phyloP scores from a whole-genome alignment of 2,888 invertebrate species.

The Oasisia sp. region DNA sequence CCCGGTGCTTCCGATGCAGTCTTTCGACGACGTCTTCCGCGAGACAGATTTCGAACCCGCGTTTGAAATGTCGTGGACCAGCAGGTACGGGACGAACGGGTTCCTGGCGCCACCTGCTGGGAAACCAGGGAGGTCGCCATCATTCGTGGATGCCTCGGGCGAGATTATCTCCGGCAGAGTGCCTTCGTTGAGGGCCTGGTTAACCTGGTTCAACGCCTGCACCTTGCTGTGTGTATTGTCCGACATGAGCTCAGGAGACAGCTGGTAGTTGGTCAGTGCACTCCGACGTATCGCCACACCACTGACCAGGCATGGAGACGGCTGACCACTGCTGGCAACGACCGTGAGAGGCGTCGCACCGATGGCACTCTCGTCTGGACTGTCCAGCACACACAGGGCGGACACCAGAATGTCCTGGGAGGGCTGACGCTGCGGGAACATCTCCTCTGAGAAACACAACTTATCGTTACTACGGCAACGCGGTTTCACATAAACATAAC shows the following conservation, averaged over 20 bases:
- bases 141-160: not conserved
- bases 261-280: constrained; percentile 38
- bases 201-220: constrained; percentile 82
- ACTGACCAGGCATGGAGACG: constrained; percentile 58
- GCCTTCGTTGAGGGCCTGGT: constrained; percentile 73
- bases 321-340: constrained; percentile 20
- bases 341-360: not conserved
- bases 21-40: not conserved
- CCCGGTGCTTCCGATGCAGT: not conserved
- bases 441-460: not conserved
- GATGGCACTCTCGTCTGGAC: constrained; percentile 14
- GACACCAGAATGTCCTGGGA: constrained; percentile 58
- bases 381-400: constrained; percentile 57
- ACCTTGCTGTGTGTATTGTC: constrained; percentile 65
- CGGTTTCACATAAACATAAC: not conserved
- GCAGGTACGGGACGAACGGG: constrained; percentile 50
- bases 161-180: constrained; percentile 26
- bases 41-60: not conserved
- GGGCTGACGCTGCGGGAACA: constrained; percentile 39
- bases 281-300: constrained; percentile 62
- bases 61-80: constrained; percentile 45
- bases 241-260: not conserved
- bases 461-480: not conserved
- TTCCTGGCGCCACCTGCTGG: constrained; percentile 25
- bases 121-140: not conserved